Evolutionary conservation across 1,140 invertebrate species (phyloP).

Genomic region (Lucilia sericata): DNA sequence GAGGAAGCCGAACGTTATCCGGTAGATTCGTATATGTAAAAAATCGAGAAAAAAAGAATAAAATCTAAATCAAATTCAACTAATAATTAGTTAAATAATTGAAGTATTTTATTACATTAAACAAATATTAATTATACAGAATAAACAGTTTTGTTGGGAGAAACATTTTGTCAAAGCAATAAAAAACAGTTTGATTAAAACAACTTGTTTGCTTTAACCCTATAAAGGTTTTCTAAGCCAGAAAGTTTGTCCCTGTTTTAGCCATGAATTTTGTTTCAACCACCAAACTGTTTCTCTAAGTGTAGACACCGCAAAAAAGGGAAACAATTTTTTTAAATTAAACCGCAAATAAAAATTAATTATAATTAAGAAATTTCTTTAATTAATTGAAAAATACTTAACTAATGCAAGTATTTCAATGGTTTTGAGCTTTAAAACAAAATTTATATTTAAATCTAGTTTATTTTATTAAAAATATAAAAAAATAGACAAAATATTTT

Average conservation of each 20-base stretch:
- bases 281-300: not conserved
- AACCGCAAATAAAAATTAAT: not conserved
- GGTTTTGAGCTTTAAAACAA: conserved; percentile 31
- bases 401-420: not conserved
- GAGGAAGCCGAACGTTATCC: conserved; percentile 65
- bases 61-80: not conserved
- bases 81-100: not conserved
- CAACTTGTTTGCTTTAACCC: no score
- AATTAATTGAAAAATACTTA: not conserved
- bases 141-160: no score
- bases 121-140: not conserved
- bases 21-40: conserved; percentile 66
- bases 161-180: no score
- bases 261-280: no score
- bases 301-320: not conserved
- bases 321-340: not conserved
- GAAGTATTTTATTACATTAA: not conserved
- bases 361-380: not conserved
- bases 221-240: no score
- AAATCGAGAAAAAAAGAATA: not conserved
- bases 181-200: no score
- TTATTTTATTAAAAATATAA: no score
- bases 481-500: no score
- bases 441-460: not conserved
- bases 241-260: no score